phyloP scores from a whole-genome alignment of 2,797 vertebrate genomes.

The Nannoperca australis region DNA sequence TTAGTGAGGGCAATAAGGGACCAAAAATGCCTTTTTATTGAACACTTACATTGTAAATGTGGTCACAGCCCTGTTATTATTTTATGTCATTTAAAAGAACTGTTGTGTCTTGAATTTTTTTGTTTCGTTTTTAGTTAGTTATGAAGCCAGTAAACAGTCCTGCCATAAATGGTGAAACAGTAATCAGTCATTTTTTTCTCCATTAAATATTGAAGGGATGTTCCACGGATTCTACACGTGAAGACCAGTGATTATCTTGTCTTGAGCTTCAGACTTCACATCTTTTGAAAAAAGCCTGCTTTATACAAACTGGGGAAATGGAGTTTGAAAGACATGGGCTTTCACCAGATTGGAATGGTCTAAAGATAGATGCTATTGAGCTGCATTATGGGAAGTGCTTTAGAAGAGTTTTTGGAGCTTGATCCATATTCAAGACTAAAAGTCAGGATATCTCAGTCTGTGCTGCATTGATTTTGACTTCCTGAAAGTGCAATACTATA shows the following conservation, averaged over 20 bases:
- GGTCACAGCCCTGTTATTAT: neutral
- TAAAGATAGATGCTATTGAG: neutral
- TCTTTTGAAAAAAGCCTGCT: neutral
- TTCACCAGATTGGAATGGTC: neutral
- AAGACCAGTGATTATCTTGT: neutral
- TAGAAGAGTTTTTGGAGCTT: neutral
- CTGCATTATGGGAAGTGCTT: conserved; percentile 1
- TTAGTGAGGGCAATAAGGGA: conserved; percentile 21
- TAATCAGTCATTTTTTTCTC: neutral
- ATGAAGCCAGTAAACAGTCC: neutral
- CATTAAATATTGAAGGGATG: neutral
- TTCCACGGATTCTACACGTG: neutral
- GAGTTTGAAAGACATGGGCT: neutral
- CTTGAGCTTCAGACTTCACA: neutral
- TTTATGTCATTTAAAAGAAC: neutral
- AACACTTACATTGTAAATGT: neutral
- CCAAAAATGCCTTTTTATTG: conserved; percentile 2
- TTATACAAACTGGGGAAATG: neutral
- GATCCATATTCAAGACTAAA: neutral
- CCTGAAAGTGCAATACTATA: neutral
- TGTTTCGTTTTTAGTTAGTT: no score
- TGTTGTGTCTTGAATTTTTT: neutral
- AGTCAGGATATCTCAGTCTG: neutral
- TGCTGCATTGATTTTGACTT: neutral
- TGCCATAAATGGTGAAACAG: neutral